Evolutionary conservation across 1,140 invertebrate genomes (phyloP).

Genomic region (Calephelis nemesis): DNA sequence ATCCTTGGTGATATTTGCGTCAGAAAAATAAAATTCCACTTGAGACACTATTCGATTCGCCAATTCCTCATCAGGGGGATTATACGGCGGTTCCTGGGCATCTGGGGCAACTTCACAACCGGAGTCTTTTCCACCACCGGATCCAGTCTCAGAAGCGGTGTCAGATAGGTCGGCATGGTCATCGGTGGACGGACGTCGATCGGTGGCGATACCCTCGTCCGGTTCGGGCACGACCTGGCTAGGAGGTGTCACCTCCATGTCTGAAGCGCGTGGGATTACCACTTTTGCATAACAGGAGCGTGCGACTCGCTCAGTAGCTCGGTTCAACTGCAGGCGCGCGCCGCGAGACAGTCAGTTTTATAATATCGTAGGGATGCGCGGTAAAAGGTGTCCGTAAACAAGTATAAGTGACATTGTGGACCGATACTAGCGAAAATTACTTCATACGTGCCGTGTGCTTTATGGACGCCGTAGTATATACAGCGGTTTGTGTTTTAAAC

Average conservation of each 20-base stretch:
- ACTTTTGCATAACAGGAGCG: constrained; percentile 64
- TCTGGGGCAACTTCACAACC: constrained; percentile 82
- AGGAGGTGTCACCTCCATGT: constrained; percentile 61
- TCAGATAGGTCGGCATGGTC: constrained; percentile 83
- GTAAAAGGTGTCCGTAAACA: constrained; percentile 65
- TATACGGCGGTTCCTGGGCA: constrained; percentile 77
- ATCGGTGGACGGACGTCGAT: constrained; percentile 66
- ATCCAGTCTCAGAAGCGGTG: constrained; percentile 80
- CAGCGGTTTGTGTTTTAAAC: too few relatives aligned
- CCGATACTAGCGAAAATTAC: constrained; percentile 8
- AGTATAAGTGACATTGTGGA: constrained; percentile 57
- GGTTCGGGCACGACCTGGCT: constrained; percentile 52
- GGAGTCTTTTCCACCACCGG: constrained; percentile 82
- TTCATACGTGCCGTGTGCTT: neutral
- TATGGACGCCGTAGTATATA: neutral
- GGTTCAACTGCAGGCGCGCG: constrained; percentile 68
- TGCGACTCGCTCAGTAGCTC: constrained; percentile 61
- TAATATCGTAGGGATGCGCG: constrained; percentile 70
- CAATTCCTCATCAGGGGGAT: constrained; percentile 85
- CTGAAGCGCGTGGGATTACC: constrained; percentile 47
- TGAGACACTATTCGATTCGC: constrained; percentile 89
- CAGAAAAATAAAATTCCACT: constrained; percentile 96
- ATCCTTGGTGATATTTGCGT: constrained; percentile 96
- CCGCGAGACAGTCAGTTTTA: constrained; percentile 53
- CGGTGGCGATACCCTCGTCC: constrained; percentile 67